Conservation (phyloP, 2,888 invertebrate genomes). For the Eremobia ochroleuca region DNA sequence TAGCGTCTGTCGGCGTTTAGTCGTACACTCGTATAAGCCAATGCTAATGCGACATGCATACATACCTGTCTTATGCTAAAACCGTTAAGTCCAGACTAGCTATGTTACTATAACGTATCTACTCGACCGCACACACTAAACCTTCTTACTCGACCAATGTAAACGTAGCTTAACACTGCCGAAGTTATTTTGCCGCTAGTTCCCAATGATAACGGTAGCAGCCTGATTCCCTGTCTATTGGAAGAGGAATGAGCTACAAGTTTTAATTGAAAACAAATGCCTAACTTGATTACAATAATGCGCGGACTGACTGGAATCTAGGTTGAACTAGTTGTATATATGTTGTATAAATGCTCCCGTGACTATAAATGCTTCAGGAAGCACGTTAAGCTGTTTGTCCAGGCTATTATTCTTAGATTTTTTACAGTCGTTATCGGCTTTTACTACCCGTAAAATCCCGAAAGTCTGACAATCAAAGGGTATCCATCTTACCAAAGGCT, state of each 20-base stretch:
- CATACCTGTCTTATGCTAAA: background rate
- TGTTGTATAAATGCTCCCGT: constrained; percentile 3
- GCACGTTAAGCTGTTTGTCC: background rate
- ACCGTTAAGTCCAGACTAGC: background rate
- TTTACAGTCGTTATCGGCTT: background rate
- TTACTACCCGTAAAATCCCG: background rate
- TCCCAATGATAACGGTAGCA: constrained; percentile 61
- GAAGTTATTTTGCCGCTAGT: constrained; percentile 66
- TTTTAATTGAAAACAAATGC: constrained; percentile 71
- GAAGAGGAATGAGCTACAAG: constrained; percentile 57
- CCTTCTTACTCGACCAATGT: constrained; percentile 5
- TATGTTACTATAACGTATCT: background rate
- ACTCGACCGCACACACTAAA: background rate
- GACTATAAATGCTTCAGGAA: background rate
- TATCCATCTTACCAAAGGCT: too few species aligned
- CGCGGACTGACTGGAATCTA: constrained; percentile 34
- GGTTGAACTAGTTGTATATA: constrained; percentile 17
- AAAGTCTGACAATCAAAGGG: background rate
- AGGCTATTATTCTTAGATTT: background rate
- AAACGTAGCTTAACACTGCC: constrained; percentile 36
- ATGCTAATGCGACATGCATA: too few species aligned
- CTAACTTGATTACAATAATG: constrained; percentile 57
- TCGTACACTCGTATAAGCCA: too few species aligned
- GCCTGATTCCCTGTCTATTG: constrained; percentile 59
- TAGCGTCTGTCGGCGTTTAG: too few species aligned